Percentiles rank a stretch among this genome's conserved stretches.
Evolutionary conservation across 1,140 invertebrate genomes (phyloP).

Genomic region (Microplitis mediator): DNA sequence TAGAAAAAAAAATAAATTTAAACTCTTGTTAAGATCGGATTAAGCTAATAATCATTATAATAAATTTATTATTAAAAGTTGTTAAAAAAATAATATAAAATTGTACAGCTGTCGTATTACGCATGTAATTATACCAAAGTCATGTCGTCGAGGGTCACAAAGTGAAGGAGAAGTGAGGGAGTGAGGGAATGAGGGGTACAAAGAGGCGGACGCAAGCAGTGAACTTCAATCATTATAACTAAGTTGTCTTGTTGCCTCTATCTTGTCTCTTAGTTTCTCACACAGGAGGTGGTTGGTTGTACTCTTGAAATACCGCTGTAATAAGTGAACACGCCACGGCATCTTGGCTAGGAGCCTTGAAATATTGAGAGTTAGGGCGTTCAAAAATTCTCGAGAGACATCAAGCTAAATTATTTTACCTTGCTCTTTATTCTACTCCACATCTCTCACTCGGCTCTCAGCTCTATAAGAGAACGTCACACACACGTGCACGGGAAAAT

Average conservation of each 20-base stretch:
- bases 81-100: background rate
- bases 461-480: too few species aligned
- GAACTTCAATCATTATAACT: constrained; percentile 52
- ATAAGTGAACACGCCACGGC: constrained; percentile 19
- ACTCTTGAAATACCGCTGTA: constrained; percentile 18
- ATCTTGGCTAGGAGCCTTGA: constrained; percentile 6
- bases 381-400: constrained; percentile 8
- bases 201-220: constrained; percentile 17
- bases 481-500: too few species aligned
- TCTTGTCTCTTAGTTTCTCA: constrained; percentile 1
- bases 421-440: background rate
- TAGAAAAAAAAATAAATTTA: too few species aligned
- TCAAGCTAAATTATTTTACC: background rate
- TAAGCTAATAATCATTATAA: background rate
- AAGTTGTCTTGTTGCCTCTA: constrained; percentile 41
- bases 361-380: constrained; percentile 17
- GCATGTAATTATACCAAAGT: constrained; percentile 14
- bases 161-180: constrained; percentile 6
- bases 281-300: background rate
- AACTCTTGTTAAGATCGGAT: too few species aligned
- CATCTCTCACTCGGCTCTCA: background rate
- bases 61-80: background rate
- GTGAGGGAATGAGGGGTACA: background rate
- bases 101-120: constrained; percentile 6
- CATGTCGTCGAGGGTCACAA: constrained; percentile 20